These are phyloP conservation scores for Tragelaphus strepsiceros DNA, from an alignment of 2,113 vertebrate genomes.

Conservation along the genomic window DNA sequence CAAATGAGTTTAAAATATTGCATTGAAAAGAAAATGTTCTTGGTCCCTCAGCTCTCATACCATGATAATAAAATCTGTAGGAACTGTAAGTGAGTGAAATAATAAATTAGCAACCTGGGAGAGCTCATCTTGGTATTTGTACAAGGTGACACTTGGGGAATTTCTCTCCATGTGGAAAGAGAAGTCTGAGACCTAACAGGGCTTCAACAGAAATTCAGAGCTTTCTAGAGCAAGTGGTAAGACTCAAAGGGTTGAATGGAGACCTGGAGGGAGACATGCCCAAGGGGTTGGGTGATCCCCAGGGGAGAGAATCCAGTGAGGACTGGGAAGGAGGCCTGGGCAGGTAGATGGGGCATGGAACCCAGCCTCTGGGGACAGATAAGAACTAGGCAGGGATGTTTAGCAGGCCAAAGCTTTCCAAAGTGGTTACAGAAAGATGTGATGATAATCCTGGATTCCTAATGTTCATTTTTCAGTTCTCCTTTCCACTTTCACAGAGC, in stretches of 20 bases:
- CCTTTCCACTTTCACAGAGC: background rate
- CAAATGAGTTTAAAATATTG: constrained; percentile 55
- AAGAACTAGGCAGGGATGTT: background rate
- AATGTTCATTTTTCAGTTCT: background rate
- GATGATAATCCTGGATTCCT: background rate
- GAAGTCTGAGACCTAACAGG: background rate
- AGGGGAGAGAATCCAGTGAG: background rate
- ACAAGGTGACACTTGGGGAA: constrained; percentile 60
- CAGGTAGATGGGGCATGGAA: background rate
- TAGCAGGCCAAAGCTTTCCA: background rate
- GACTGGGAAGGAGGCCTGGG: background rate
- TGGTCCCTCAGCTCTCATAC: constrained; percentile 56
- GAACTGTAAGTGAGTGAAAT: constrained; percentile 37
- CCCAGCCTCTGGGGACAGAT: background rate
- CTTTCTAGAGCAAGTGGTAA: background rate
- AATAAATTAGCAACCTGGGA: constrained; percentile 68
- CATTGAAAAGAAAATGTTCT: constrained; percentile 55
- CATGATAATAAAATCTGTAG: constrained; percentile 55
- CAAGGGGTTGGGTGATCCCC: background rate
- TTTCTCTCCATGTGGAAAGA: constrained; percentile 39
- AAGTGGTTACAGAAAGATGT: background rate
- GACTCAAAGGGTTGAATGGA: background rate
- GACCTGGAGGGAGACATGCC: background rate
- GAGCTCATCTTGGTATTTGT: constrained; percentile 58
- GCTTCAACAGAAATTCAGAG: background rate